Conservation (phyloP, 2,113 vertebrate species). For the Oncorhynchus nerka region DNA sequence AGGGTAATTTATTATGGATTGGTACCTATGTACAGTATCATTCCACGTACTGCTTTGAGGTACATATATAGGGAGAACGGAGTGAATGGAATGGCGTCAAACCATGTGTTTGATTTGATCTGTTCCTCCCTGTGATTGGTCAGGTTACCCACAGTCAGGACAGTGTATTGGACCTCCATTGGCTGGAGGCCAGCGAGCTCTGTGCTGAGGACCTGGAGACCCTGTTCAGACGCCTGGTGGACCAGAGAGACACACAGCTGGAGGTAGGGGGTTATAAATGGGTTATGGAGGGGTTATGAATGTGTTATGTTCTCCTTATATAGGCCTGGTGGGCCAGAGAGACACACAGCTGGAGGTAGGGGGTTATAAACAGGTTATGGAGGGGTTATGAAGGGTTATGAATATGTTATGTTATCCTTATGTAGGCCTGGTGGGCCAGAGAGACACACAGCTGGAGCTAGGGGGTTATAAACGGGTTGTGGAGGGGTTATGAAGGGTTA, state of each 20-base stretch:
- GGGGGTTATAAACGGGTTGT: too few relatives aligned
- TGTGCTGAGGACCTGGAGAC: slow-evolving; percentile 84
- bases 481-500: too few relatives aligned
- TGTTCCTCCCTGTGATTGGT: background rate
- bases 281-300: background rate
- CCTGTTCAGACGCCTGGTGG: slow-evolving; percentile 80
- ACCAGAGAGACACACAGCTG: slow-evolving; percentile 84
- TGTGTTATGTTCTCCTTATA: background rate
- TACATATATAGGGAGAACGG: background rate
- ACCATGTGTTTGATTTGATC: too few relatives aligned
- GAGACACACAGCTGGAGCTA: too few relatives aligned
- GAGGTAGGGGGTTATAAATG: slow-evolving; percentile 71
- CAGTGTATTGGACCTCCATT: slow-evolving; percentile 91
- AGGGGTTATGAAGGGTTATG: too few relatives aligned
- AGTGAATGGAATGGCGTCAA: too few relatives aligned
- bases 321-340: slow-evolving; percentile 72
- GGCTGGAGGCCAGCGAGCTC: slow-evolving; percentile 83
- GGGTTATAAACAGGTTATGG: too few relatives aligned
- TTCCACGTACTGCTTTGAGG: background rate
- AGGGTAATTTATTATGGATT: background rate
- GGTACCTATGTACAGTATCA: too few relatives aligned
- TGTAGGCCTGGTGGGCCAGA: too few relatives aligned
- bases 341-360: slow-evolving; percentile 71
- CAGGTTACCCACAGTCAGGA: slow-evolving; percentile 93
- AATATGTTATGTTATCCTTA: too few relatives aligned